phyloP scores from a whole-genome alignment of 1,140 invertebrate genomes.

The Cheumatopsyche charites region DNA sequence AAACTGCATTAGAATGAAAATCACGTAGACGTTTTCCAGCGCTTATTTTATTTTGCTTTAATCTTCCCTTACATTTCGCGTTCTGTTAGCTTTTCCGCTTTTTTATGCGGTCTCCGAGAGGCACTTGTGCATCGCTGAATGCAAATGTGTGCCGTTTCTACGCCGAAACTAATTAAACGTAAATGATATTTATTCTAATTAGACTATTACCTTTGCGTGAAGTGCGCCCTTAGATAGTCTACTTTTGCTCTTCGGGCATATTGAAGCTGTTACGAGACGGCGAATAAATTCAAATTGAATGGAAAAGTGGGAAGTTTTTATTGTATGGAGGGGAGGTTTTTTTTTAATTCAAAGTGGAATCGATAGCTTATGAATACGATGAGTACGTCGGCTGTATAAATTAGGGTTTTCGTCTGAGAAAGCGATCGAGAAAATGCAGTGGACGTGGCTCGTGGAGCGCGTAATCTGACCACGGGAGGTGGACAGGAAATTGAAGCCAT shows the following conservation, averaged over 20 bases:
- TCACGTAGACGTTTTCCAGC: constrained; percentile 28
- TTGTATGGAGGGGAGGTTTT: constrained; percentile 1
- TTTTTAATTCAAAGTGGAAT: not conserved
- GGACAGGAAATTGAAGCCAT: constrained; percentile 38
- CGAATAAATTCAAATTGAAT: constrained; percentile 22
- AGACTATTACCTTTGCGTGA: constrained; percentile 32
- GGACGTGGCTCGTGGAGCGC: not conserved
- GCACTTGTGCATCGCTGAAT: constrained; percentile 20
- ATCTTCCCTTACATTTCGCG: not conserved
- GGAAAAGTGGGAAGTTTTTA: not conserved
- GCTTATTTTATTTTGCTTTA: constrained; percentile 25
- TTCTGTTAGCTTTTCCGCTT: not conserved
- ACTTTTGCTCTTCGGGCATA: too few relatives aligned
- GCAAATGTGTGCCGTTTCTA: constrained; percentile 29
- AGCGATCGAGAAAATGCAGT: constrained; percentile 11
- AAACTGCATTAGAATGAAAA: too few relatives aligned
- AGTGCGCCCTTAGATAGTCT: constrained; percentile 28
- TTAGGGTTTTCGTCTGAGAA: not conserved
- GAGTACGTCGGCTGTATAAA: too few relatives aligned
- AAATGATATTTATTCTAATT: constrained; percentile 41
- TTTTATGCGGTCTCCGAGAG: not conserved
- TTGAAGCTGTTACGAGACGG: constrained; percentile 10
- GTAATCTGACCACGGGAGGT: constrained; percentile 22
- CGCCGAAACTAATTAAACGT: constrained; percentile 35
- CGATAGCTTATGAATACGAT: not conserved